Conservation (phyloP, 2,888 invertebrate species). For the Hofmannophila pseudospretella region DNA sequence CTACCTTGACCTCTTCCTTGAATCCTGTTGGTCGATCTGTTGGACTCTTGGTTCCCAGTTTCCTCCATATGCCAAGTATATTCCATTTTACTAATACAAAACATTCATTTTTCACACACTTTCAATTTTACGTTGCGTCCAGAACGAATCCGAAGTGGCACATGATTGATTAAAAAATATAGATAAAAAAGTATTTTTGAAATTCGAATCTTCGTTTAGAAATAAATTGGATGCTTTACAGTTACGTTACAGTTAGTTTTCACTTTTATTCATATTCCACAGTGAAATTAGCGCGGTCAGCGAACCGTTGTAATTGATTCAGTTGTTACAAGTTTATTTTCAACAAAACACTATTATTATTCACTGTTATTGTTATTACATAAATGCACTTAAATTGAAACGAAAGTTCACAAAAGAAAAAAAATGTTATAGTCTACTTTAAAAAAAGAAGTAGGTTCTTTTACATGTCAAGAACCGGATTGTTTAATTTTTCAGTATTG, state of each 20-base stretch:
- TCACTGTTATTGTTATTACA: neutral
- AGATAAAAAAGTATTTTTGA: neutral
- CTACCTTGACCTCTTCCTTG: constrained; percentile 57
- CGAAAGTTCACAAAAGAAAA: too few species aligned
- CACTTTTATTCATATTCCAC: constrained; percentile 34
- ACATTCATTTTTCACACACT: constrained; percentile 17
- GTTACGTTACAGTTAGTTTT: constrained; percentile 20
- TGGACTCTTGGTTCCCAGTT: constrained; percentile 43
- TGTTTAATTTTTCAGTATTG: constrained; percentile 15
- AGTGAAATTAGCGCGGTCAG: constrained; percentile 33
- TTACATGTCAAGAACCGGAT: neutral
- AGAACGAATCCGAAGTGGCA: constrained; percentile 28
- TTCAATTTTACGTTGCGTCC: constrained; percentile 36
- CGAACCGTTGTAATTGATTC: constrained; percentile 28
- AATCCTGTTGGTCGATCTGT: constrained; percentile 32
- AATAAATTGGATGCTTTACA: too few species aligned
- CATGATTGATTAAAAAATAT: constrained; percentile 19
- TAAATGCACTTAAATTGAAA: too few species aligned
- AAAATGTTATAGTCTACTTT: too few species aligned
- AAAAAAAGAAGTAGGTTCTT: too few species aligned
- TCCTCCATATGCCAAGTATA: constrained; percentile 71
- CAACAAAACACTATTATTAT: constrained; percentile 12
- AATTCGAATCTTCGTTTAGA: constrained; percentile 2
- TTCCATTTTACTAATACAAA: constrained; percentile 56
- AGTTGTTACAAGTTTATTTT: constrained; percentile 9